Evolutionary conservation across 92 coral and sea anemone genomes (phyloP), one percentile per base, ranked within the genome.

Genomic region (Paramuricea clavata): DNA sequence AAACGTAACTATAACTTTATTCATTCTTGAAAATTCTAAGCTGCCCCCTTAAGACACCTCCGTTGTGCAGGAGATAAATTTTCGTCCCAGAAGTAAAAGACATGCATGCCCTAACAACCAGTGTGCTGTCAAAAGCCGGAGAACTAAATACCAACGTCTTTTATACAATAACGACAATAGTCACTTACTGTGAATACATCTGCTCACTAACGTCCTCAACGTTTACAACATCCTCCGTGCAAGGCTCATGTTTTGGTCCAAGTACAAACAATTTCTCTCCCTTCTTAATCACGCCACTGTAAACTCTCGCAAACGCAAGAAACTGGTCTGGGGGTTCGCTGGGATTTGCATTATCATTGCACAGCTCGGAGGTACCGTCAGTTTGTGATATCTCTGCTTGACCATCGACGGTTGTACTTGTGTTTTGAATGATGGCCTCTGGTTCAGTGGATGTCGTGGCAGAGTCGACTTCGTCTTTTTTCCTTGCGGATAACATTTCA

Each of bases 281-380:
- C 79, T 91, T 96, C 56, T 77, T 89, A 54, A 96, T 72, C 64
- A 92, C 91, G 42, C 99, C 99, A 47, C 99, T 96, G 82, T 94
- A 96, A 39, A 96, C 99, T 0, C 99, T 88, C 6, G 99, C 99
- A 30, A 96, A 96, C 0, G 99, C 99, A 50, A 94, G 57, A 87
- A 96, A 89, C 75, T 94, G 93, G 60, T 89, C 95, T 69, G 87
- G 93, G 2, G 97, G 91, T 22, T 82, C 33, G 11, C 80, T 12
- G 2, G 64, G 9, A 23, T 52, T 41, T n/a, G 49, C 13, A 25
- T 27, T 73, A 32, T 86, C 74, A 7, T 64, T 57, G 19, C 42
- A 76, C 22, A 12, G 17, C 27, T 43, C n/a, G 15, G 36, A n/a
- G 47, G 82, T 49, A 33, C 36, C n/a, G 47, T 82, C 23, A 65